phyloP scores from a whole-genome alignment of 2,797 vertebrate species.

The Coregonus ussuriensis region DNA sequence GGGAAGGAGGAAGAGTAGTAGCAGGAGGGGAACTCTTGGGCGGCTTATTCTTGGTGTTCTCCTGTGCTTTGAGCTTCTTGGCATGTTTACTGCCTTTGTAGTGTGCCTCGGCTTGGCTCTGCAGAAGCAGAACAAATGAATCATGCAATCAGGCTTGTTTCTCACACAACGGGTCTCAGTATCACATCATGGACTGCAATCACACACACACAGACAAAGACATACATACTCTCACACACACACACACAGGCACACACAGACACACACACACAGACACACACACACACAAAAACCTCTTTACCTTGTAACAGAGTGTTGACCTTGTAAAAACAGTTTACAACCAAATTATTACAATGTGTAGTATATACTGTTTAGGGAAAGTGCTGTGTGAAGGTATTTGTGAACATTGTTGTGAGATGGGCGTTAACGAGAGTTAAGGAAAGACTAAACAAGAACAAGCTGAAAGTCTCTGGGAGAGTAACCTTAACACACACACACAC shows the following conservation, averaged over 20 bases:
- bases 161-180: constrained; percentile 58
- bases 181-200: constrained; percentile 59
- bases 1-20: constrained; percentile 43
- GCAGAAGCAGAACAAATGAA: constrained; percentile 86
- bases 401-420: no score
- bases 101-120: constrained; percentile 98
- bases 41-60: constrained; percentile 82
- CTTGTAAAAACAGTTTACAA: no score
- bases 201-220: constrained; percentile 42
- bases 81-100: constrained; percentile 98
- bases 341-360: no score
- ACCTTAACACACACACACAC: no score
- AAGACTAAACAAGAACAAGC: no score
- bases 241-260: background rate
- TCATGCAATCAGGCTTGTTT: constrained; percentile 77
- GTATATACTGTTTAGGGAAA: no score
- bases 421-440: no score
- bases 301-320: background rate
- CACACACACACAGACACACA: no score
- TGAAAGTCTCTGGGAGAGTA: no score
- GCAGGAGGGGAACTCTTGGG: constrained; percentile 70
- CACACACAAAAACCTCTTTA: no score
- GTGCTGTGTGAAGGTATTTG: no score
- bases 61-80: constrained; percentile 98
- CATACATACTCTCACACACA: background rate